These are phyloP conservation scores for Neoaliturus tenellus DNA, from an alignment of 2,888 invertebrate species.

Conservation along the genomic window DNA sequence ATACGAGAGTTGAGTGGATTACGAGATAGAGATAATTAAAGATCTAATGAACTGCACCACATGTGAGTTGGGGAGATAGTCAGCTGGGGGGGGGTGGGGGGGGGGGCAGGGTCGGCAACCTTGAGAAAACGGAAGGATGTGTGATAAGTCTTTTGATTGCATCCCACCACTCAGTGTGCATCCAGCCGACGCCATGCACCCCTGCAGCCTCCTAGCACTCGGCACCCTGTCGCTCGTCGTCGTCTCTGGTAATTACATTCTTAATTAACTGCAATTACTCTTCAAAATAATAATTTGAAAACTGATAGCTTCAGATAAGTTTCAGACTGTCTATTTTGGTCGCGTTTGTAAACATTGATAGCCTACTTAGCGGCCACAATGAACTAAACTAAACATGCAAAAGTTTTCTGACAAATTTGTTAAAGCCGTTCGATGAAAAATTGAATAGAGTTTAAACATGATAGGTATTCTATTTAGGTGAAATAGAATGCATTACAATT, in stretches of 20 bases:
- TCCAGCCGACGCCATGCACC: not conserved
- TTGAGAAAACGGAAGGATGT: slow-evolving; percentile 47
- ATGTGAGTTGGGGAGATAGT: not conserved
- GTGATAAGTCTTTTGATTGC: slow-evolving; percentile 28
- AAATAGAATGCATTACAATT: too few species aligned
- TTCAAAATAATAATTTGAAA: too few species aligned
- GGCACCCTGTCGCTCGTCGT: not conserved
- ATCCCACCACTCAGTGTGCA: slow-evolving; percentile 6
- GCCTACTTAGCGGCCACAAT: too few species aligned
- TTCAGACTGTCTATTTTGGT: not conserved
- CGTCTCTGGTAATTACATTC: not conserved
- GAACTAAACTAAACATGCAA: too few species aligned
- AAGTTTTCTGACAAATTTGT: too few species aligned
- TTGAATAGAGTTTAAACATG: too few species aligned
- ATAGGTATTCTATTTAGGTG: too few species aligned
- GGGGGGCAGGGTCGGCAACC: slow-evolving; percentile 20
- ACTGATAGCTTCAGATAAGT: not conserved
- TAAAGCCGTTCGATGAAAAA: too few species aligned
- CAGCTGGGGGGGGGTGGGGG: not conserved
- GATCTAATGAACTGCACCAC: slow-evolving; percentile 12
- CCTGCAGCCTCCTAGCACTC: not conserved
- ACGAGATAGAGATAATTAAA: not conserved
- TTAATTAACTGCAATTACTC: too few species aligned
- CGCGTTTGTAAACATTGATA: not conserved
- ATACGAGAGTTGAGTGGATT: too few species aligned